A percentile compares a stretch with the other conserved stretches of the same genome.
These are phyloP conservation scores for Erinaceus europaeus DNA, from an alignment of 2,113 vertebrate species.

Conservation along the genomic window DNA sequence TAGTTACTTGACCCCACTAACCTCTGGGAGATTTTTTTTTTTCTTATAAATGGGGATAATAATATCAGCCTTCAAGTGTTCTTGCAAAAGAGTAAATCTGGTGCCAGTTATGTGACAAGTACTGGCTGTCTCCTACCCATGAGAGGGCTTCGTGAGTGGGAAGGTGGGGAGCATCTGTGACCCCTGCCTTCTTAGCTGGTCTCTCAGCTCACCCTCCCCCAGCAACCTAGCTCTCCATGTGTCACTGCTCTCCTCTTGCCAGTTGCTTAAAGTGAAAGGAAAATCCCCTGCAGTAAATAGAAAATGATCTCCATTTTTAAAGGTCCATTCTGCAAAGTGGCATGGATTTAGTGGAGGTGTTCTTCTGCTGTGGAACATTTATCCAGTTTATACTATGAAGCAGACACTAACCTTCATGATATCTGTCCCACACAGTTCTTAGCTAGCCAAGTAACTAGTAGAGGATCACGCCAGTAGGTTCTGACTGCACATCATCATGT, in stretches of 20 bases:
- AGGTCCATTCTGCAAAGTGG: neutral
- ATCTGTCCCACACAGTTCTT: neutral
- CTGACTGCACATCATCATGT: too few relatives aligned
- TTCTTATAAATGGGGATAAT: neutral
- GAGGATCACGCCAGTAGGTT: too few relatives aligned
- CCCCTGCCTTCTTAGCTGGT: neutral
- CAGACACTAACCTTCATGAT: neutral
- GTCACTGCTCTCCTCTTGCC: neutral
- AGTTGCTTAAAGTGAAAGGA: neutral
- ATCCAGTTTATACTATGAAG: neutral
- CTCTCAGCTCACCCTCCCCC: neutral
- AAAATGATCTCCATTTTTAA: neutral
- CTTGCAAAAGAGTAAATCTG: neutral
- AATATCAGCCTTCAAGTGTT: too few relatives aligned
- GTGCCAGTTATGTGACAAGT: neutral
- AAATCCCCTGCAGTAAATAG: neutral
- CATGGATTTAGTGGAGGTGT: neutral
- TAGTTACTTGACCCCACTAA: neutral
- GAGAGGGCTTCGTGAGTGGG: neutral
- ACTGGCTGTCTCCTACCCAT: neutral
- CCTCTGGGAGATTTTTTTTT: neutral
- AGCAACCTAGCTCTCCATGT: neutral
- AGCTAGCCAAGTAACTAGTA: neutral
- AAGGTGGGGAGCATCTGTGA: neutral
- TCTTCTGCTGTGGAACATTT: neutral